Conservation (phyloP, 2,888 invertebrate genomes). For the Nineta flava region DNA sequence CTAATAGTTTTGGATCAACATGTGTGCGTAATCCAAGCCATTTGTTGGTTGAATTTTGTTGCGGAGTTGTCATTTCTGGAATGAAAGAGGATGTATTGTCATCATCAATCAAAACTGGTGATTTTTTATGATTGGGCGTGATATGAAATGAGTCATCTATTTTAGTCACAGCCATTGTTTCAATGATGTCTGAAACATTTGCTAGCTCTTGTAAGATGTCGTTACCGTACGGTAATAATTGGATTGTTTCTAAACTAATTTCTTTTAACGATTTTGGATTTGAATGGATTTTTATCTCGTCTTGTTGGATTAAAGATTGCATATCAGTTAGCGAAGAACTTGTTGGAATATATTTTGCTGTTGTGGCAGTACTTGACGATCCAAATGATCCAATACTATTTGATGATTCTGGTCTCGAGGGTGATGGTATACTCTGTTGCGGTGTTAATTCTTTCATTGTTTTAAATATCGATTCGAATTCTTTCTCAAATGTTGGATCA, state of each 20-base stretch:
- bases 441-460: neutral
- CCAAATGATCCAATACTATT: constrained; percentile 48
- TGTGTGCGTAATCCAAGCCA: constrained; percentile 47
- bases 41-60: constrained; percentile 26
- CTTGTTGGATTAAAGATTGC: constrained; percentile 36
- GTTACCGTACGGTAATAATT: constrained; percentile 50
- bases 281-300: constrained; percentile 13
- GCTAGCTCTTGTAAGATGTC: constrained; percentile 53
- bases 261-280: constrained; percentile 40
- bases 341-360: constrained; percentile 48
- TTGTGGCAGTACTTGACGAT: constrained; percentile 40
- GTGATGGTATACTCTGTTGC: constrained; percentile 11
- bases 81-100: constrained; percentile 15
- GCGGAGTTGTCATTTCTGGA: constrained; percentile 31
- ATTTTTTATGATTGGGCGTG: neutral
- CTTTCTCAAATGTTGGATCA: neutral
- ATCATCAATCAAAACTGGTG: neutral
- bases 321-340: constrained; percentile 43
- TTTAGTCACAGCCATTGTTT: constrained; percentile 22
- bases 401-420: constrained; percentile 38
- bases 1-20: constrained; percentile 40
- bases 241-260: constrained; percentile 45
- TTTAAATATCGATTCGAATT: neutral
- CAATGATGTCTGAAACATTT: constrained; percentile 38
- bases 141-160: neutral